Conservation (phyloP, 2,888 invertebrate genomes). For the Mylabris sibirica region DNA sequence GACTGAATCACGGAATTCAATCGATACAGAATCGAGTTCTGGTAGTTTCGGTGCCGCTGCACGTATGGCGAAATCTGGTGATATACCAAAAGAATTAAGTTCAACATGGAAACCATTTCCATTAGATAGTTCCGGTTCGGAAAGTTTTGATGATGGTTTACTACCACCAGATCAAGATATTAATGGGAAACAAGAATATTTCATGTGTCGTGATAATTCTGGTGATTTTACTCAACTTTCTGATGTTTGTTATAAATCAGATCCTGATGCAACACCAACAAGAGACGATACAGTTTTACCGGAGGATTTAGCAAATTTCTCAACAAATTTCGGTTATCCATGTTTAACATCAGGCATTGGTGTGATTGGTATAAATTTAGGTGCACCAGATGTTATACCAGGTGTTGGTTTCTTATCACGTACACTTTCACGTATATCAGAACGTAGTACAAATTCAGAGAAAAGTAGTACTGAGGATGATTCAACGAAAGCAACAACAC, state of each 20-base stretch:
- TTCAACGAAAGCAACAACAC: conserved; percentile 84
- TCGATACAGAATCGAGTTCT: conserved; percentile 79
- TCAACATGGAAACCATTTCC: conserved; percentile 86
- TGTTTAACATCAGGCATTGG: conserved; percentile 65
- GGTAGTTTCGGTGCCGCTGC: conserved; percentile 77
- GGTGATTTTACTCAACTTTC: conserved; percentile 53
- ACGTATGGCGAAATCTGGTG: conserved; percentile 66
- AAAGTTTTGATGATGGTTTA: conserved; percentile 85
- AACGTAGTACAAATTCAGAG: conserved; percentile 87
- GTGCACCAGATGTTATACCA: conserved; percentile 72
- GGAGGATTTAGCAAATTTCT: conserved; percentile 79
- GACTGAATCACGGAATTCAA: conserved; percentile 75
- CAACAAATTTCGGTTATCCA: conserved; percentile 78
- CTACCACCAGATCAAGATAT: conserved; percentile 76
- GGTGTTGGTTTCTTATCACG: conserved; percentile 73
- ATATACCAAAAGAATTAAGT: conserved; percentile 71
- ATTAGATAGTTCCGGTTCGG: conserved; percentile 84
- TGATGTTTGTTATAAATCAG: conserved; percentile 57
- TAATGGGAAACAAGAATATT: conserved; percentile 58
- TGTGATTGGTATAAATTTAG: conserved; percentile 64
- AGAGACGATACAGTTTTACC: conserved; percentile 74
- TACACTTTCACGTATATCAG: conserved; percentile 85
- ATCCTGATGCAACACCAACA: conserved; percentile 65
- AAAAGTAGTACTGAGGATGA: conserved; percentile 87
- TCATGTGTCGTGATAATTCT: conserved; percentile 55